A percentile compares a stretch with the other conserved stretches of the same genome.
phyloP scores from a whole-genome alignment of 2,888 invertebrate genomes.

The Amaurobius ferox region DNA sequence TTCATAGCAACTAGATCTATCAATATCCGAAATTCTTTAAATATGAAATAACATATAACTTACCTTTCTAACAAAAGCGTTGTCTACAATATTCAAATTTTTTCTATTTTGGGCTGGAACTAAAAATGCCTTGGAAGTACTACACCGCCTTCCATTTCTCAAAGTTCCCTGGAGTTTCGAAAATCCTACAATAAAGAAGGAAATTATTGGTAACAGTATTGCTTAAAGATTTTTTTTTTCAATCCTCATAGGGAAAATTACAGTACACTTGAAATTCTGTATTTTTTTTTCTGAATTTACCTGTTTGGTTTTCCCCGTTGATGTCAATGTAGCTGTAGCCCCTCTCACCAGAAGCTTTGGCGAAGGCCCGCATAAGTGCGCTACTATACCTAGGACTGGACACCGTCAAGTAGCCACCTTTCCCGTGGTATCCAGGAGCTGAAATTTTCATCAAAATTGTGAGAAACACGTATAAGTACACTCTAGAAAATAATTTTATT shows the following conservation, averaged over 20 bases:
- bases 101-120: conserved; percentile 86
- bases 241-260: too few species aligned
- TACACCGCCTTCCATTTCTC: conserved; percentile 90
- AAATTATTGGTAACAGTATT: too few species aligned
- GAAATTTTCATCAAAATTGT: too few species aligned
- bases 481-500: too few species aligned
- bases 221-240: too few species aligned
- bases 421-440: conserved; percentile 69
- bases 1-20: too few species aligned
- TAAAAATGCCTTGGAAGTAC: conserved; percentile 91
- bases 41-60: too few species aligned
- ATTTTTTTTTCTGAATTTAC: too few species aligned
- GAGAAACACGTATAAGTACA: too few species aligned
- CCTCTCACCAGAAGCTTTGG: conserved; percentile 62
- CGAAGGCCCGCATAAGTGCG: conserved; percentile 68
- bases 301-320: conserved; percentile 73
- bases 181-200: too few species aligned
- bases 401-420: conserved; percentile 73
- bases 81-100: conserved; percentile 86
- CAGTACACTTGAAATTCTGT: too few species aligned
- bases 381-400: conserved; percentile 66
- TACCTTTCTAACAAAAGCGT: conserved; percentile 59
- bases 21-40: too few species aligned
- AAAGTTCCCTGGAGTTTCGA: conserved; percentile 93
- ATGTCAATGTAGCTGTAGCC: conserved; percentile 73